These are phyloP conservation scores for Psettodes erumei DNA, from an alignment of 2,113 vertebrate genomes.

Conservation along the genomic window DNA sequence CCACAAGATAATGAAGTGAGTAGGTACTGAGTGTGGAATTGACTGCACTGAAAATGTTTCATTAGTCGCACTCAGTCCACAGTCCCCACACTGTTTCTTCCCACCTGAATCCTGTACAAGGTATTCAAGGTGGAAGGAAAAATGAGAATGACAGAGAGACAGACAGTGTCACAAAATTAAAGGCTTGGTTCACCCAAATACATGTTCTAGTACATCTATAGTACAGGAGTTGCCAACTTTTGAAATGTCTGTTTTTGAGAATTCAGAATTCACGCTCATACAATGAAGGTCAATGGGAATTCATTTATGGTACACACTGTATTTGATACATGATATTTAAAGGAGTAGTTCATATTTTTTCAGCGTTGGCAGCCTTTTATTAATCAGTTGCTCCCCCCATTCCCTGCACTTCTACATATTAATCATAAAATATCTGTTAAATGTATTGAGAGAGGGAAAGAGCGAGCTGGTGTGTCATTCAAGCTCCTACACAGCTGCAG, in stretches of 20 bases:
- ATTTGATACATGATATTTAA: not conserved
- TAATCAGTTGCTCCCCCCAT: too few relatives aligned
- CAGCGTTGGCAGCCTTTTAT: too few relatives aligned
- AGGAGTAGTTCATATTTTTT: not conserved
- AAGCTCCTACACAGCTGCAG: too few relatives aligned
- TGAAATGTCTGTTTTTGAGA: too few relatives aligned
- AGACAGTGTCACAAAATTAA: conserved; percentile 1
- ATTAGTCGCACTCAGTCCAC: conserved; percentile 59
- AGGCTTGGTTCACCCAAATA: not conserved
- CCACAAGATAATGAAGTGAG: conserved; percentile 70
- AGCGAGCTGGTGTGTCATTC: too few relatives aligned
- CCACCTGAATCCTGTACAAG: conserved; percentile 37
- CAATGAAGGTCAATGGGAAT: not conserved
- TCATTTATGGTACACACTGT: not conserved
- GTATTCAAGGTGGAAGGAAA: not conserved
- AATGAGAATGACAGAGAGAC: not conserved
- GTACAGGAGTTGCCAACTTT: not conserved
- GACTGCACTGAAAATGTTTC: conserved; percentile 74
- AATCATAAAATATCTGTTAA: too few relatives aligned
- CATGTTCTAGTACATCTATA: not conserved
- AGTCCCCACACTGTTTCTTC: conserved; percentile 41
- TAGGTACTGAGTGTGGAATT: conserved; percentile 57
- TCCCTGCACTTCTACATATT: too few relatives aligned
- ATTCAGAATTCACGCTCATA: too few relatives aligned
- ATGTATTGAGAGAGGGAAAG: too few relatives aligned